phyloP scores from a whole-genome alignment of 2,797 vertebrate genomes.

The Falco naumanni region DNA sequence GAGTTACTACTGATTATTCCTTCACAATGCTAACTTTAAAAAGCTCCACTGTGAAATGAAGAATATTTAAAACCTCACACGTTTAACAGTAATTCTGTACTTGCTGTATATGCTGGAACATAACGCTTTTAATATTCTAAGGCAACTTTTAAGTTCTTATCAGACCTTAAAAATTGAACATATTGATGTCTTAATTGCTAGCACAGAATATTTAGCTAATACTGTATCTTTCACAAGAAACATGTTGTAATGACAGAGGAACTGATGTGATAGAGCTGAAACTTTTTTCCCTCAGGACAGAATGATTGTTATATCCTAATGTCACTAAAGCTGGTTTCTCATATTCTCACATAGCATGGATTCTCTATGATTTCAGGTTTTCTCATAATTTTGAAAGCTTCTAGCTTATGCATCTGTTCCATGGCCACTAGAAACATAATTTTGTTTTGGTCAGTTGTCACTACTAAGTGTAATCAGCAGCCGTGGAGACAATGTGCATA shows the following conservation, averaged over 20 bases:
- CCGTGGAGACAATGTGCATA: neutral
- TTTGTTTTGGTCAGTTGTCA: neutral
- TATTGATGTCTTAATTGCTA: conserved; percentile 39
- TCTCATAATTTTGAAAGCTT: neutral
- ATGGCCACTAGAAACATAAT: neutral
- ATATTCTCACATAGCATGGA: neutral
- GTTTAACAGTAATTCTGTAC: neutral
- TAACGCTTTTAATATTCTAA: neutral
- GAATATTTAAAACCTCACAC: neutral
- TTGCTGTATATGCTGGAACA: neutral
- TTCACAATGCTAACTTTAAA: neutral
- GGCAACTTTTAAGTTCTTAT: neutral
- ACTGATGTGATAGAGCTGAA: conserved; percentile 5
- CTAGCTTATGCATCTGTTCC: neutral
- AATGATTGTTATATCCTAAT: conserved; percentile 17
- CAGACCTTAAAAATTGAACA: neutral
- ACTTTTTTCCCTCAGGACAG: neutral
- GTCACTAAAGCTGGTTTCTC: neutral
- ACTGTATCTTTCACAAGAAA: neutral
- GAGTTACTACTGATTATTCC: neutral
- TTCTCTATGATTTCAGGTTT: neutral
- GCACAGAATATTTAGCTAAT: neutral
- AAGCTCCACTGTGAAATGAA: neutral
- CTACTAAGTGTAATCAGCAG: neutral
- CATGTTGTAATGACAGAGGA: neutral